Percentiles rank a stretch among this genome's conserved stretches.
Evolutionary conservation across 2,113 vertebrate species (phyloP).

Genomic region (Hippocampus zosterae): DNA sequence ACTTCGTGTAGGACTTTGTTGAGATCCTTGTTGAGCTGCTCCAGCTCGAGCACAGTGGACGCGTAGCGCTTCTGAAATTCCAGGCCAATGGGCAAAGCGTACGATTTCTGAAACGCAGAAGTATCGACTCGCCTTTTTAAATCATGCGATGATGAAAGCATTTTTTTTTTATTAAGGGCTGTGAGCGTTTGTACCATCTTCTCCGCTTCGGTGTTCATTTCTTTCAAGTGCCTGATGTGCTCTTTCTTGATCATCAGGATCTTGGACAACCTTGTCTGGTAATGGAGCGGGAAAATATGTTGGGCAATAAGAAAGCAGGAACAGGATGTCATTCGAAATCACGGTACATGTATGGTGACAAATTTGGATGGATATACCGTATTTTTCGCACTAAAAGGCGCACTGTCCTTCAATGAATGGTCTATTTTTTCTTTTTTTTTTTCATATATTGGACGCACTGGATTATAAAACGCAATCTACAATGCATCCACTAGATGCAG

Average conservation of each 20-base stretch:
- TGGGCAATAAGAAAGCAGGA: not conserved
- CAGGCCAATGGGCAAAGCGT: constrained; percentile 85
- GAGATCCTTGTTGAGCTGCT: constrained; percentile 95
- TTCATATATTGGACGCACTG: too few species aligned
- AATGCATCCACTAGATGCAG: too few species aligned
- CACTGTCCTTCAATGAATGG: too few species aligned
- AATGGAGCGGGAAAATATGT: constrained; percentile 27
- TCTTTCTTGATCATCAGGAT: constrained; percentile 99
- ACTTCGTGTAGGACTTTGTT: constrained; percentile 97
- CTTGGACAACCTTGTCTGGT: constrained; percentile 92
- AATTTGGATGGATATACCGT: too few species aligned
- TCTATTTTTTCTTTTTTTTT: too few species aligned
- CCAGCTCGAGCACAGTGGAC: constrained; percentile 90
- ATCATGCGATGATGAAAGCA: not conserved
- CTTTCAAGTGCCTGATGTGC: constrained; percentile 93
- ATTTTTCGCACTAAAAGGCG: too few species aligned
- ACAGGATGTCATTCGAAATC: not conserved
- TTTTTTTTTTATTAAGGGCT: not conserved
- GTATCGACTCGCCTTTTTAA: not conserved
- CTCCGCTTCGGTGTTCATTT: constrained; percentile 98
- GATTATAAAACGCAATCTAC: too few species aligned
- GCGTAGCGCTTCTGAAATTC: constrained; percentile 96
- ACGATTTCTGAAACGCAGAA: constrained; percentile 82
- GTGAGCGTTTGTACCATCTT: constrained; percentile 78
- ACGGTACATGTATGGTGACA: too few species aligned